phyloP scores from a whole-genome alignment of 2,113 vertebrate species.

The Labeo catla region DNA sequence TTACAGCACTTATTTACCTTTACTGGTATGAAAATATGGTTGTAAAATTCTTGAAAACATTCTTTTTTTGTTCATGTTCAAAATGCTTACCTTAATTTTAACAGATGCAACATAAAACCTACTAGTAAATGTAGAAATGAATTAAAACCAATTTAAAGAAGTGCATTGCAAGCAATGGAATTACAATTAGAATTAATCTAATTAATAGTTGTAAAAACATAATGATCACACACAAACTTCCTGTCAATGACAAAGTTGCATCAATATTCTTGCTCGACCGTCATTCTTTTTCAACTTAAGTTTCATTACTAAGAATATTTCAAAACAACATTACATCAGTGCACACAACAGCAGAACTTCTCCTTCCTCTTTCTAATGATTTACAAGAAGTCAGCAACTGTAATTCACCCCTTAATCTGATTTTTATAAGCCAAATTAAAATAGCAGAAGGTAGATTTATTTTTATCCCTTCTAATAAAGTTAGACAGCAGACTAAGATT shows the following conservation, averaged over 20 bases:
- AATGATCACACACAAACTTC: neutral
- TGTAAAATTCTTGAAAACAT: neutral
- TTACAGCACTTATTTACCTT: neutral
- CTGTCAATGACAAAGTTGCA: neutral
- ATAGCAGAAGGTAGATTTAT: slow-evolving; percentile 57
- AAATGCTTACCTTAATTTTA: neutral
- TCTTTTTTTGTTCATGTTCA: neutral
- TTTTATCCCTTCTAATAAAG: slow-evolving; percentile 22
- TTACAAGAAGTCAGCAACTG: neutral
- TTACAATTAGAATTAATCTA: neutral
- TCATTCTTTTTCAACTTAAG: neutral
- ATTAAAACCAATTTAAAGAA: neutral
- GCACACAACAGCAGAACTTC: neutral
- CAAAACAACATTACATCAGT: slow-evolving; percentile 14
- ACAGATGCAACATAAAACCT: too few species aligned
- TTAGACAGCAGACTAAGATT: slow-evolving; percentile 40
- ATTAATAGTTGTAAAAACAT: too few species aligned
- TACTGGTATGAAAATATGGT: too few species aligned
- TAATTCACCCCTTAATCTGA: neutral
- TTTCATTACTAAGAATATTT: neutral
- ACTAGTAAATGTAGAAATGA: neutral
- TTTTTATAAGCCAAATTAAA: slow-evolving; percentile 8
- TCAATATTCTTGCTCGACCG: neutral
- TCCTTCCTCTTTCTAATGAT: neutral
- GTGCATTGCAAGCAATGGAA: neutral